Conservation (phyloP, 2,113 vertebrate genomes). For the Dunckerocampus dactyliophorus region DNA sequence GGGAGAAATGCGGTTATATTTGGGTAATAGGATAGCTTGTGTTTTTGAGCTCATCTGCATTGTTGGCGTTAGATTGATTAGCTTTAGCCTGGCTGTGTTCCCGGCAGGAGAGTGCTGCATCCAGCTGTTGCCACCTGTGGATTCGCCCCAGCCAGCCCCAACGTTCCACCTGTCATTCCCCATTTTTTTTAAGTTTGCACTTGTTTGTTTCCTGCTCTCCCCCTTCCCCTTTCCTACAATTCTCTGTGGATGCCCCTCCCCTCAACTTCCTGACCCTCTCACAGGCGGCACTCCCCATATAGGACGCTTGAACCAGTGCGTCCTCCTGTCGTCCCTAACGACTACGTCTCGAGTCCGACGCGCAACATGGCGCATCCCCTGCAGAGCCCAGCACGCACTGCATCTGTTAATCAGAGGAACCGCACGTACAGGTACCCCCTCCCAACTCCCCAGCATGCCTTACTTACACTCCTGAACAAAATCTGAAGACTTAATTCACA, state of each 20-base stretch:
- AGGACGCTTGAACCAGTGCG: conserved; percentile 97
- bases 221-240: conserved; percentile 30
- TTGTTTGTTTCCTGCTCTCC: conserved; percentile 59
- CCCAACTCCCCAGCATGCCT: conserved; percentile 53
- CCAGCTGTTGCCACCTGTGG: conserved; percentile 19
- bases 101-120: conserved; percentile 8
- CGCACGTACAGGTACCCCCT: conserved; percentile 97
- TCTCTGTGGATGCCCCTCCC: conserved; percentile 48
- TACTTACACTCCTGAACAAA: conserved; percentile 2
- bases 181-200: conserved; percentile 66
- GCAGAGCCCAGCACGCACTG: conserved; percentile 95
- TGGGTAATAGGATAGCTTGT: no score
- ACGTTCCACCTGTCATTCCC: conserved; percentile 53
- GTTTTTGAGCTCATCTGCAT: background rate
- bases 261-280: conserved; percentile 57
- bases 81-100: background rate
- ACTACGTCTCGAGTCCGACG: conserved; percentile 97
- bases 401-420: conserved; percentile 98
- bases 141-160: conserved; percentile 24
- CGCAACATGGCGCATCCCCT: conserved; percentile 89
- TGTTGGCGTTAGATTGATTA: background rate
- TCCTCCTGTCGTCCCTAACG: conserved; percentile 98
- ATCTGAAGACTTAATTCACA: no score
- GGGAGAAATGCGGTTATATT: no score
- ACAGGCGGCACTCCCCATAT: conserved; percentile 98